These are phyloP conservation scores for Oasisia sp. DNA, from an alignment of 2,888 invertebrate species.

Conservation along the genomic window DNA sequence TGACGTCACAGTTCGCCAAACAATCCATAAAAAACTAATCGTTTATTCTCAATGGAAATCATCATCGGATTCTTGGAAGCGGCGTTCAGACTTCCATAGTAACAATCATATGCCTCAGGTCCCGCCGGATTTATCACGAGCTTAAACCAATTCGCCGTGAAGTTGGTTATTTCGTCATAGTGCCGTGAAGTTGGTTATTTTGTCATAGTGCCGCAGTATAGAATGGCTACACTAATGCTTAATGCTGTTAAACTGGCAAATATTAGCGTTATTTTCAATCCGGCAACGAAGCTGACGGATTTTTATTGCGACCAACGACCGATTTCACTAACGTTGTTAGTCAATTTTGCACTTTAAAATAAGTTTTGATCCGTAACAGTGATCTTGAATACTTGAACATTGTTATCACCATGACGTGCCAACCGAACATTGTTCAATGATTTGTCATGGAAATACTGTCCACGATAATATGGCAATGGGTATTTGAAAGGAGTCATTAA, in stretches of 20 bases:
- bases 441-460: too few species aligned
- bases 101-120: not conserved
- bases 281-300: not conserved
- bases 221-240: not conserved
- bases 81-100: not conserved
- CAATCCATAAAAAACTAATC: not conserved
- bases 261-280: not conserved
- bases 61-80: not conserved
- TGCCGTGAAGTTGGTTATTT: not conserved
- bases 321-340: too few species aligned
- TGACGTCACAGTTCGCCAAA: not conserved
- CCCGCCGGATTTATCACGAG: not conserved
- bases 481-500: too few species aligned
- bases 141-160: not conserved
- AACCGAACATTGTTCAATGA: too few species aligned
- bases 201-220: not conserved
- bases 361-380: too few species aligned
- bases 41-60: not conserved
- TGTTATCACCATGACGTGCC: too few species aligned
- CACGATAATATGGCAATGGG: too few species aligned
- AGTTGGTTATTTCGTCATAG: not conserved
- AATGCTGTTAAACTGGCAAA: not conserved
- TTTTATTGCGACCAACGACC: not conserved
- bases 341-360: too few species aligned
- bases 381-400: too few species aligned